Evolutionary conservation across 2,797 vertebrate species (phyloP), one percentile per base, ranked within the genome.

Genomic region (Chelon labrosus): DNA sequence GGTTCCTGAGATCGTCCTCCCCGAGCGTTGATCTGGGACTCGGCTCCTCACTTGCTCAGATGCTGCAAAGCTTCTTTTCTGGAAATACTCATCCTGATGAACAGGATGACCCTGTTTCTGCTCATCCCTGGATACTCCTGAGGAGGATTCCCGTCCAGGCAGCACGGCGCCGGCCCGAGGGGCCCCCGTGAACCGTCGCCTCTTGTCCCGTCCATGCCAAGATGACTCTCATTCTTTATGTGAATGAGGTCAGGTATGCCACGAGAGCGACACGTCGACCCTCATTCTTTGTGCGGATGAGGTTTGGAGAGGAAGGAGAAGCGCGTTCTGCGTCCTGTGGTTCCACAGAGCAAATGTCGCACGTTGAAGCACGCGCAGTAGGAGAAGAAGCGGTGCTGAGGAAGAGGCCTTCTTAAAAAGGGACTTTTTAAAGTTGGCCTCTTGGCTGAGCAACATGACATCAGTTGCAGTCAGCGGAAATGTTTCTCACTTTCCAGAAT

Each of bases 1-100:
- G 98, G 95, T 99, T 58, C 98, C 98, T 52, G 95, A 94, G 79
- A 94, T 99, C 87, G 94, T 91, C 79, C 94, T 99, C 54, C 96
- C 96, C 0, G 95, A 94, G 91, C 97, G 96, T 83, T 94, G 93
- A 94, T 68, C 82, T 13, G 79, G 65, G 68, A 22, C 79, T 53
- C 8, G 22, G 7, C 74, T 82, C 77, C 77, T 75, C 78, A 82
- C 59, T 62, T 20, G 7, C 16, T 79, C 79, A 76, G 85, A 93
- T 90, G 90, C 91, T 93, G 82, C 72, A 74, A 86, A 88, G 91
- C 87, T 83, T 80, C 83, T 70, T 53, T 58, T 66, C 86, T 89
- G 91, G 94, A 94, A 95, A 94, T 95, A 94, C 85, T 95, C 94
- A 85, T 93, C 67, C 90, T 79, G 85, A 84, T 80, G 64, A 91